Evolutionary conservation across 2,797 vertebrate species (phyloP), one percentile per base, ranked within the genome.

Genomic region (Anabacerthia variegaticeps): DNA sequence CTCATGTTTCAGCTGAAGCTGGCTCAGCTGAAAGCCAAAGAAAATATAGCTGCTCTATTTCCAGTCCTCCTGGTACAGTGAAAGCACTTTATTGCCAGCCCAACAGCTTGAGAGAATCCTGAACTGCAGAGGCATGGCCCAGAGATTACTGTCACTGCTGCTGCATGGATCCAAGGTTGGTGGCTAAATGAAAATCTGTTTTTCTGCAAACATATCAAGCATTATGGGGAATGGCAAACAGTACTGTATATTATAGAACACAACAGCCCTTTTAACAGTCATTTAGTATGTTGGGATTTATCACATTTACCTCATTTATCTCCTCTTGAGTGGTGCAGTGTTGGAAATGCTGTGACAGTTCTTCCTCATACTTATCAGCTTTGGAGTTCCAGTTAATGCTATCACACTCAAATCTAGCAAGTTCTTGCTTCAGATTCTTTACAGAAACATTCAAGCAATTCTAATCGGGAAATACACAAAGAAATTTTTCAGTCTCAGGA

Each of bases 261-360:
- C 62, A 93, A 52, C 10, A 66, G 26, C 2, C 52, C 52, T 78
- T 78, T 73, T 37, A 55, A 20, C 6, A 68, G 69, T 30, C n/a
- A 62, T 24, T 67, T 62, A 43, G 6, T 43, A 2, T 9, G 23
- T 26, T 86, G 22, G 37, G 23, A 80, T 88, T 89, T 30, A 32
- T 52, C 34, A 59, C 37, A 91, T 86, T 92, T 85, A 99, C 98
- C 98, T 99, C 98, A 30, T 95, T 97, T 90, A 98, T 97, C 78
- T 98, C 98, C 18, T 98, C 98, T 69, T 97, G 98, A 72, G 96
- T 85, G n/a, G 92, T 65, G 20, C 96, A 98, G 90, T 96, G 97
- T 22, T 98, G 94, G 44, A 98, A 71, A 83, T 91, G 96, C 52
- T 46, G 81, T 52, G 95, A 94, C 74, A 98, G 91, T 43, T 96